Base-by-base conservation (phyloP, 2,797 vertebrate species). In the Helostoma temminkii region DNA sequence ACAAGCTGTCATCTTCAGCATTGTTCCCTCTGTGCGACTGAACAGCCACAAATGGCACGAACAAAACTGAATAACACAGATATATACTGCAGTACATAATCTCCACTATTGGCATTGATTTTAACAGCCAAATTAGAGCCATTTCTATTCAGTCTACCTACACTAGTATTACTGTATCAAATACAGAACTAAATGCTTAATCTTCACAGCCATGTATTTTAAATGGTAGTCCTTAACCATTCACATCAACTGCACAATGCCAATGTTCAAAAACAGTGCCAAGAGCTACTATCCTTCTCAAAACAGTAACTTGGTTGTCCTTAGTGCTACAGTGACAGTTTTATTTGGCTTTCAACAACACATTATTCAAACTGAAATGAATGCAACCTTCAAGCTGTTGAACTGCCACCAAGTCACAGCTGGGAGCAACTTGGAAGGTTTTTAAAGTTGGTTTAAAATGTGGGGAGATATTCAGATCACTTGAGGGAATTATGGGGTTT, bases 1-100 rank as follows among this genome's bases (percentile, higher is more conserved):
- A 92, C 88, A 90, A 81, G 85, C 88, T 84, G 90, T 90, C 89
- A 90, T 87, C 73, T 80, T 34, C 73, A 59, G 68, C 76, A 88
- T 89, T 91, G 86, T 91, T 86, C 80, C 73, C 57, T 75, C 78
- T 75, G 58, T 73, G 73, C 71, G 70, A 30, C 15, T 64, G 78
- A 78, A 87, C 56, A 21, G 68, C 69, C 70, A 84, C 66, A 87
- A 84, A 88, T 68, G 64, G 67, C 72, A 52, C 18, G 24, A 83
- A 84, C 74, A 84, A 79, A 76, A 76, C 30, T 47, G 83, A 88
- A 73, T 77, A 71, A 30, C 62, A 63, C 55, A 77, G 67, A 86
- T 75, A 77, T 75, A 77, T 28, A 71, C 60, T 56, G 69, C 46
- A 62, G 65, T 45, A 32, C 46, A 62, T 83, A 89, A 90, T 82